These are phyloP conservation scores for Strix uralensis DNA, from an alignment of 2,113 vertebrate species.

Conservation along the genomic window DNA sequence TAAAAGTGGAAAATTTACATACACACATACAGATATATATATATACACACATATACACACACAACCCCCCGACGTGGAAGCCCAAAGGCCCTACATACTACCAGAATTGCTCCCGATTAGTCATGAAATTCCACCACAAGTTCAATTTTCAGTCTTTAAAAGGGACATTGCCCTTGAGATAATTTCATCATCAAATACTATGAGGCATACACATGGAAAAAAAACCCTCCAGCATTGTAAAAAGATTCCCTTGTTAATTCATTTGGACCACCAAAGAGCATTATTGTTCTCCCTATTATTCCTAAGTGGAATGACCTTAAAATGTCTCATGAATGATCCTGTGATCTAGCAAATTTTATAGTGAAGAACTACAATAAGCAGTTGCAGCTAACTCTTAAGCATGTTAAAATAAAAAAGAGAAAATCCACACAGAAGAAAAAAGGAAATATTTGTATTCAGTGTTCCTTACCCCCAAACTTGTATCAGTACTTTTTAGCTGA, in stretches of 20 bases:
- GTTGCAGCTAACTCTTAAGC: background rate
- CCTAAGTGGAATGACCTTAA: background rate
- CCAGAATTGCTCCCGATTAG: background rate
- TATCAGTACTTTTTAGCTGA: slow-evolving; percentile 66
- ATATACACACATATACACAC: background rate
- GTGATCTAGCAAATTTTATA: background rate
- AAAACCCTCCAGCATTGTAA: background rate
- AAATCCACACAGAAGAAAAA: background rate
- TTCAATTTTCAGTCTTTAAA: background rate
- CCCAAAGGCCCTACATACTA: background rate
- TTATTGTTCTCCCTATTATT: background rate
- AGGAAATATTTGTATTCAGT: accelerated
- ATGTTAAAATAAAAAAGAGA: background rate
- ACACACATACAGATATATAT: background rate
- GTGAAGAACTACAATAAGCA: background rate
- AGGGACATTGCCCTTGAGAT: background rate
- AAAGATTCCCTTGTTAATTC: background rate
- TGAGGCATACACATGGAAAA: background rate
- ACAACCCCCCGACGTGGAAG: background rate
- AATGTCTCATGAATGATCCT: background rate
- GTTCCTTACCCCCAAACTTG: slow-evolving; percentile 73
- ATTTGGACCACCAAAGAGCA: slow-evolving; percentile 24
- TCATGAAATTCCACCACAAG: background rate
- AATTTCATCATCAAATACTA: background rate
- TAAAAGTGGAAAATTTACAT: background rate